Conservation (phyloP, 2,797 vertebrate genomes). For the Salarias fasciatus region DNA sequence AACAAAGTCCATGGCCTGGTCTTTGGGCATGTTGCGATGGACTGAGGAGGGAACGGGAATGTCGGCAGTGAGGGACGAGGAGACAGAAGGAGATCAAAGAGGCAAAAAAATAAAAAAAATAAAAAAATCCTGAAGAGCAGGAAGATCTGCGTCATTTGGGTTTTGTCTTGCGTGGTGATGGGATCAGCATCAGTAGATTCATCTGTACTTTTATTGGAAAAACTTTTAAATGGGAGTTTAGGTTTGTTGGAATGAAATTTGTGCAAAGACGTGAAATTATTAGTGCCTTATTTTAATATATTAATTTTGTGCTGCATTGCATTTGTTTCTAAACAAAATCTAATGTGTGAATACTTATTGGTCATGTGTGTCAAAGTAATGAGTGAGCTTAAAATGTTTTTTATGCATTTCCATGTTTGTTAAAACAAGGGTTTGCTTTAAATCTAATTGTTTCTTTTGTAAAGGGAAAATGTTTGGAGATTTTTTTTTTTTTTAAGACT, state of each 20-base stretch:
- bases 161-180: too few species aligned
- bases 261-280: not conserved
- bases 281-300: not conserved
- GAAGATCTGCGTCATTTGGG: too few species aligned
- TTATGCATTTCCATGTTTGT: slow-evolving; percentile 2
- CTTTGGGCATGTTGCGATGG: slow-evolving; percentile 84
- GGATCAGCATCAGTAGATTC: not conserved
- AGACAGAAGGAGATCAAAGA: not conserved
- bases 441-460: too few species aligned
- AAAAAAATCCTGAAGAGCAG: too few species aligned
- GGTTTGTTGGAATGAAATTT: slow-evolving; percentile 11
- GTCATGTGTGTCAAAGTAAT: not conserved
- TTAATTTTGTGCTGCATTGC: not conserved
- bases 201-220: too few species aligned
- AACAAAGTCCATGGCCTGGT: slow-evolving; percentile 83
- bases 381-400: not conserved
- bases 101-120: too few species aligned
- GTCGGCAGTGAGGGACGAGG: slow-evolving; percentile 31
- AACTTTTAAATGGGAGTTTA: not conserved
- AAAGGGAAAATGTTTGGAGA: too few species aligned
- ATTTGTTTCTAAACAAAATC: not conserved
- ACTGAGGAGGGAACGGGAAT: slow-evolving; percentile 66
- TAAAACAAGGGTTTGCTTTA: too few species aligned
- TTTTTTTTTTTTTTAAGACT: too few species aligned
- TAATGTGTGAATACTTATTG: not conserved